Percentiles rank a stretch among this genome's conserved stretches.
These are phyloP conservation scores for Drosophila histrio DNA, from an alignment of 2,888 invertebrate species.

Conservation along the genomic window DNA sequence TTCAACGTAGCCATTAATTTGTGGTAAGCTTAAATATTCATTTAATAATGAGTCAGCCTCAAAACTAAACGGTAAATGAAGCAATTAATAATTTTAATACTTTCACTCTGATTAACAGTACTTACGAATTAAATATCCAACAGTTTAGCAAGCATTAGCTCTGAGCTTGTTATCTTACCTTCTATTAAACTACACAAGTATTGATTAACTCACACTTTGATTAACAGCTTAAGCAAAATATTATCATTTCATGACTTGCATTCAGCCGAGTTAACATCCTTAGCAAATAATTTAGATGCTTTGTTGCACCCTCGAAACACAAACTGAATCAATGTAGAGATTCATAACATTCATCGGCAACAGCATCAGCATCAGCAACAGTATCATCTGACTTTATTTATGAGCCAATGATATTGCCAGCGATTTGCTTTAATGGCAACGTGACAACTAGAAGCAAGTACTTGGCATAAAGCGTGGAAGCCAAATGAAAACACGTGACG, in stretches of 20 bases:
- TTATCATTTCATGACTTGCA: constrained; percentile 12
- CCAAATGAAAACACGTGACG: constrained; percentile 78
- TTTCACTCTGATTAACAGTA: too few species aligned
- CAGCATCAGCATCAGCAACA: constrained; percentile 4
- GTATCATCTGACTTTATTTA: constrained; percentile 56
- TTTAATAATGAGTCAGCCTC: background rate
- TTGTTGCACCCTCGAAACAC: background rate
- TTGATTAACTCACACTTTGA: constrained; percentile 18
- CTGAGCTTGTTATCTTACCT: background rate
- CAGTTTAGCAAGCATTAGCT: background rate
- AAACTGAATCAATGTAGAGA: constrained; percentile 24
- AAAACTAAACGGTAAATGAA: background rate
- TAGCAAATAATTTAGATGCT: background rate
- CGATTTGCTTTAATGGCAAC: constrained; percentile 62
- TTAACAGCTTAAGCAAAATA: constrained; percentile 5
- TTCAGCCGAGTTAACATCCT: constrained; percentile 15
- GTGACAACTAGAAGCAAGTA: constrained; percentile 63
- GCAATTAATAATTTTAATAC: background rate
- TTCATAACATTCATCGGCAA: constrained; percentile 1
- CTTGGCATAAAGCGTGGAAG: constrained; percentile 47
- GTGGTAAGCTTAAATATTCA: too few species aligned
- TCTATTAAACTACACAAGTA: background rate
- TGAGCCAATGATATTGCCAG: constrained; percentile 64
- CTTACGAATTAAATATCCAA: background rate
- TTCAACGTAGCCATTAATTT: too few species aligned